Conservation (phyloP, 2,888 invertebrate genomes). For the Aleiodes alternator region DNA sequence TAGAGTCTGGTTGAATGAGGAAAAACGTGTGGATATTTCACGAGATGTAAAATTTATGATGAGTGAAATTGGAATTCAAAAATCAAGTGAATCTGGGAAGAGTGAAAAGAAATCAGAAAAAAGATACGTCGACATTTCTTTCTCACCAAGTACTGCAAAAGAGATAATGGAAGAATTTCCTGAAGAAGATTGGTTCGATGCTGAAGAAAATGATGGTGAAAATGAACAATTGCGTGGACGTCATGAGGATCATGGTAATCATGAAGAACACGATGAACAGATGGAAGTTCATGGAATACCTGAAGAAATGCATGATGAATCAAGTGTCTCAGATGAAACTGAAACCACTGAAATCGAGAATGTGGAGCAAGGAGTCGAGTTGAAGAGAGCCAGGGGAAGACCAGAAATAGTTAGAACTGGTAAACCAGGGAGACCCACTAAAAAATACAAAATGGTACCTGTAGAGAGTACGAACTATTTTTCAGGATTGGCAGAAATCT, state of each 20-base stretch:
- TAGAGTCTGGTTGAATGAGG: conserved; percentile 42
- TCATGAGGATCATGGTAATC: background rate
- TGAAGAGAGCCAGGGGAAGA: conserved; percentile 36
- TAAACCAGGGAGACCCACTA: conserved; percentile 33
- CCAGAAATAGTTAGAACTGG: background rate
- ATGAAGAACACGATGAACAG: conserved; percentile 12
- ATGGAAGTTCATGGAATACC: background rate
- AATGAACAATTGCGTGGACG: background rate
- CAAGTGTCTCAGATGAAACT: background rate
- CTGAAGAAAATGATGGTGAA: conserved; percentile 19
- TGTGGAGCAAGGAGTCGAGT: conserved; percentile 6
- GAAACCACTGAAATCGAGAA: conserved; percentile 14
- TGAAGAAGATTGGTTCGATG: background rate
- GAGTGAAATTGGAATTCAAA: conserved; percentile 5
- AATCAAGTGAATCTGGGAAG: conserved; percentile 30
- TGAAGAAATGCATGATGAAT: conserved; percentile 8
- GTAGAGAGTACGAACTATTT: background rate
- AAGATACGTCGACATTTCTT: conserved; percentile 28
- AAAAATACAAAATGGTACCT: conserved; percentile 13
- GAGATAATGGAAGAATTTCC: conserved; percentile 12
- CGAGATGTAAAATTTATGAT: conserved; percentile 43
- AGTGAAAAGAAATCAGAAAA: background rate
- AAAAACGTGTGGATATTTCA: conserved; percentile 21
- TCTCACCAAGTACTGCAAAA: conserved; percentile 1
- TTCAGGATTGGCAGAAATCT: background rate